A percentile compares a stretch with the other conserved stretches of the same genome.
phyloP scores from a whole-genome alignment of 2,888 invertebrate genomes.

The Margaritifera margaritifera region DNA sequence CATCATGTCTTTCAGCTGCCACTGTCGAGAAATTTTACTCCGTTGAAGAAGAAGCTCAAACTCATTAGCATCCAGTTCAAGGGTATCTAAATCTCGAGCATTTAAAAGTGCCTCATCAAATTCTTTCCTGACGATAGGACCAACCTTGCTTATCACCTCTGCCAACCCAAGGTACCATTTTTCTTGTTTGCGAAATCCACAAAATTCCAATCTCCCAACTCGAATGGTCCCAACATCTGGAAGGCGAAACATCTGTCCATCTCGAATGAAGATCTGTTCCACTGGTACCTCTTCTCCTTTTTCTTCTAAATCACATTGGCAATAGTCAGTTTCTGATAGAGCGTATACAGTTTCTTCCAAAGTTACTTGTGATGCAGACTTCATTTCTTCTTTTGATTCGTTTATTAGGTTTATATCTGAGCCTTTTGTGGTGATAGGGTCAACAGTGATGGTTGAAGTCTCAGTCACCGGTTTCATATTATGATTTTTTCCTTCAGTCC shows the following conservation, averaged over 20 bases:
- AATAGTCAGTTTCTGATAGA: too few relatives aligned
- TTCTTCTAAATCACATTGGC: constrained; percentile 1
- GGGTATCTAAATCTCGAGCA: neutral
- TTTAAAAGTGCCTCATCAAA: constrained; percentile 8
- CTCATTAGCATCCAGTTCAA: constrained; percentile 10
- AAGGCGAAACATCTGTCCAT: constrained; percentile 25
- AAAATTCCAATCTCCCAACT: constrained; percentile 16
- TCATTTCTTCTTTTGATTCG: too few relatives aligned
- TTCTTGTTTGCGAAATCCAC: constrained; percentile 14
- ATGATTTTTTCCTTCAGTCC: too few relatives aligned
- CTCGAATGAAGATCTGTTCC: constrained; percentile 21
- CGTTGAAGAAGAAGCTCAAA: constrained; percentile 8
- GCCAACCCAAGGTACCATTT: constrained; percentile 13
- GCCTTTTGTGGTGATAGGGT: too few relatives aligned
- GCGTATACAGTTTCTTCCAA: too few relatives aligned
- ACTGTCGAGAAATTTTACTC: neutral
- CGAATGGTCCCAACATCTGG: constrained; percentile 11
- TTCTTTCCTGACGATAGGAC: neutral
- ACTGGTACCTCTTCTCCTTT: constrained; percentile 15
- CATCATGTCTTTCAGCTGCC: constrained; percentile 4
- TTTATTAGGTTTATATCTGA: too few relatives aligned
- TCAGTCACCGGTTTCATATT: too few relatives aligned
- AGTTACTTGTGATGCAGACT: too few relatives aligned
- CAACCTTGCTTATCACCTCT: constrained; percentile 3
- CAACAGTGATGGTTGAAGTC: too few relatives aligned